Percentiles rank a stretch among this genome's conserved stretches.
Conservation (phyloP, 2,888 invertebrate genomes). For the Napeogenes inachia region DNA sequence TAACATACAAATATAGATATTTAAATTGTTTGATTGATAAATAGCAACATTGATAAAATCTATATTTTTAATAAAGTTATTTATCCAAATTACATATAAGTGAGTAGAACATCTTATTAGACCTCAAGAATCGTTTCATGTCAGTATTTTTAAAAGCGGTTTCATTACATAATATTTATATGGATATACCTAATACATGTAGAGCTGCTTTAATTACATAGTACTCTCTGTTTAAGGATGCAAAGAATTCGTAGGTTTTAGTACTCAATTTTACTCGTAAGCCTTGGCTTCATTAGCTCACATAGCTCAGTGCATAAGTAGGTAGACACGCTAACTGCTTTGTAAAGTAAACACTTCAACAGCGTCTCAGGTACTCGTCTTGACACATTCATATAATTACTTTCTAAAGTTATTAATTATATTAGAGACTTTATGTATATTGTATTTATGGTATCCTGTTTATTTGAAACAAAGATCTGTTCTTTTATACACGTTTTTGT, state of each 20-base stretch:
- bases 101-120: too few relatives aligned
- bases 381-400: not conserved
- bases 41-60: too few relatives aligned
- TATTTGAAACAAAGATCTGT: not conserved
- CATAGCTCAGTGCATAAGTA: conserved; percentile 18
- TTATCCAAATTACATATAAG: too few relatives aligned
- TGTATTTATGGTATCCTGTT: too few relatives aligned
- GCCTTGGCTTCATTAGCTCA: conserved; percentile 27
- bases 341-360: conserved; percentile 2
- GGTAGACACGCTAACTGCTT: conserved; percentile 16
- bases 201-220: not conserved
- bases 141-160: too few relatives aligned
- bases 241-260: conserved; percentile 18
- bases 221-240: not conserved
- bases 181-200: too few relatives aligned
- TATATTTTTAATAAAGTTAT: too few relatives aligned
- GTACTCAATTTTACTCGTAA: conserved; percentile 21
- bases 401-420: not conserved
- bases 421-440: too few relatives aligned
- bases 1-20: not conserved
- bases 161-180: too few relatives aligned
- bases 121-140: too few relatives aligned
- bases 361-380: not conserved
- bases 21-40: too few relatives aligned
- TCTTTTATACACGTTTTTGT: not conserved